These are phyloP conservation scores for Lepidotrigona ventralis DNA, from an alignment of 1,140 invertebrate species.

Conservation along the genomic window DNA sequence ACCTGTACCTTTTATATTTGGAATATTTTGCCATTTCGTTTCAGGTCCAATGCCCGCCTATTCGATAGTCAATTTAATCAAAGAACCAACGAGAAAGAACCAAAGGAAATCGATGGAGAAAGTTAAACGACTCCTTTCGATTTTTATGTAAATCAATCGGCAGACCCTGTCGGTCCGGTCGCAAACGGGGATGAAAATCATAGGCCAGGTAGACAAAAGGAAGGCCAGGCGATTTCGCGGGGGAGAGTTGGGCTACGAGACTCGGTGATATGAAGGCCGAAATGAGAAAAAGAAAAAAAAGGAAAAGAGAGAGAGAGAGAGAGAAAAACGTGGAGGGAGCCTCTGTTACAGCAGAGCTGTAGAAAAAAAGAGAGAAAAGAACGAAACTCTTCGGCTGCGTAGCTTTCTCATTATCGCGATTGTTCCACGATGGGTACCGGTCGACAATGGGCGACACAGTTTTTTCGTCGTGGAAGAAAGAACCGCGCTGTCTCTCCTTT, in stretches of 20 bases:
- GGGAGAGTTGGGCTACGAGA: neutral
- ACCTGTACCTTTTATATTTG: no score
- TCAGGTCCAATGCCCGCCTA: no score
- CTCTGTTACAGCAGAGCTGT: neutral
- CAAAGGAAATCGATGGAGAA: neutral
- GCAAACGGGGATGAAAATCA: constrained; percentile 34
- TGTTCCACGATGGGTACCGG: constrained; percentile 71
- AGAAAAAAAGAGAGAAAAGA: constrained; percentile 31
- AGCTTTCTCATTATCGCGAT: constrained; percentile 78
- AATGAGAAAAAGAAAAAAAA: neutral
- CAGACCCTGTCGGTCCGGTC: neutral
- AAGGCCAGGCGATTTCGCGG: neutral
- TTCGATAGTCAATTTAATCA: neutral
- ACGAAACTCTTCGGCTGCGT: constrained; percentile 66
- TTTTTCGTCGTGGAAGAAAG: constrained; percentile 62
- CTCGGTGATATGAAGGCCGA: neutral
- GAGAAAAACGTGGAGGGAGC: neutral
- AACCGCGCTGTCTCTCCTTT: neutral
- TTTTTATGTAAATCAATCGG: neutral
- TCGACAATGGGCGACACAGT: constrained; percentile 74
- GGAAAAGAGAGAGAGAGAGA: no score
- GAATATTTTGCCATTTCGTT: no score
- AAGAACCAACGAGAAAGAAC: neutral
- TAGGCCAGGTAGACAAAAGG: constrained; percentile 44
- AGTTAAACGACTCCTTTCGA: neutral